Conservation (phyloP, 2,888 invertebrate species). For the Oxystoma pomonae region DNA sequence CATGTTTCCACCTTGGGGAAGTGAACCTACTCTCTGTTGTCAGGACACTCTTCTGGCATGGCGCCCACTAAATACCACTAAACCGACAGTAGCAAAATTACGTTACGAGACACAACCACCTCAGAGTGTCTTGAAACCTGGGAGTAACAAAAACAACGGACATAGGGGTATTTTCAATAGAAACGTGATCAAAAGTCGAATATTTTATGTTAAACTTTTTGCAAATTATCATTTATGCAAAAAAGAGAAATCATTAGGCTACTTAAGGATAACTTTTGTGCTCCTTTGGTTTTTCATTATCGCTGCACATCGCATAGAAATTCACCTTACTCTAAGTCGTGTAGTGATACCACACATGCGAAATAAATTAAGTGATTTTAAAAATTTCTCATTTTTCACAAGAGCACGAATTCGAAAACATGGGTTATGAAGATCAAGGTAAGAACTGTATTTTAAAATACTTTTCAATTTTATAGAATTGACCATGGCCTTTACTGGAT, state of each 20-base stretch:
- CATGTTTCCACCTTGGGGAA: no score
- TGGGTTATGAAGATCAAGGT: not conserved
- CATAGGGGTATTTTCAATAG: not conserved
- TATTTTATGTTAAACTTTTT: not conserved
- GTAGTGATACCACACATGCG: not conserved
- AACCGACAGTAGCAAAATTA: no score
- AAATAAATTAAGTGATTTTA: not conserved
- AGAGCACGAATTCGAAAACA: not conserved
- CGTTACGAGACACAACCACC: no score
- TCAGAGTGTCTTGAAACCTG: no score
- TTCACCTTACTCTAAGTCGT: not conserved
- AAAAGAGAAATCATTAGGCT: not conserved
- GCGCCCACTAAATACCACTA: no score
- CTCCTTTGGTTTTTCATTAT: not conserved
- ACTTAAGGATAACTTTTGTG: not conserved
- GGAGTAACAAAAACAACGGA: no score
- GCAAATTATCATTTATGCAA: not conserved
- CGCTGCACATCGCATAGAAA: not conserved
- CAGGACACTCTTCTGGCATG: no score
- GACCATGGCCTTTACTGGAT: not conserved
- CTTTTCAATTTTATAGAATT: not conserved
- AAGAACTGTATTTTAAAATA: not conserved
- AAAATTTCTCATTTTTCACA: not conserved
- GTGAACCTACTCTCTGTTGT: no score
- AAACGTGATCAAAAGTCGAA: not conserved